Evolutionary conservation across 2,888 invertebrate genomes (phyloP).

Genomic region (Zygogramma bicolorata): DNA sequence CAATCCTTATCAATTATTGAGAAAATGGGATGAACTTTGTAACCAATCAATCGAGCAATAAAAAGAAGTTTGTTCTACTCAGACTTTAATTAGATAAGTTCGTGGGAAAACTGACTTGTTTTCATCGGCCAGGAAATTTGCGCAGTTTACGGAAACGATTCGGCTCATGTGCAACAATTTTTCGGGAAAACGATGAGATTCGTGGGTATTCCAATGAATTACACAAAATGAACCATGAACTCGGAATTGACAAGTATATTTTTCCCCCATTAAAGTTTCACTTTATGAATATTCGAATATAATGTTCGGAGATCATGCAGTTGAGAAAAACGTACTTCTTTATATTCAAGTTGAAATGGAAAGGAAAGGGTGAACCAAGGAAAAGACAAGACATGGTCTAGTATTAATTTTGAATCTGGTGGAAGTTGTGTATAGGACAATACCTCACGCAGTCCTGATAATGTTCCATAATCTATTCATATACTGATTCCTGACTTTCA

Average conservation of each 20-base stretch:
- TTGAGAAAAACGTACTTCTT: too few relatives aligned
- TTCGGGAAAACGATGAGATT: neutral
- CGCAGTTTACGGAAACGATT: conserved; percentile 44
- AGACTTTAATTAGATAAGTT: conserved; percentile 49
- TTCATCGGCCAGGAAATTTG: conserved; percentile 43
- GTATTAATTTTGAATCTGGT: too few relatives aligned
- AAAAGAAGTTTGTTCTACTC: conserved; percentile 31
- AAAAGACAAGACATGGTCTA: too few relatives aligned
- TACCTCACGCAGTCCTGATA: too few relatives aligned
- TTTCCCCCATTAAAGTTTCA: too few relatives aligned
- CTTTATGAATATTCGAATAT: too few relatives aligned
- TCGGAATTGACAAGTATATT: neutral
- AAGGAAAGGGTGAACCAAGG: too few relatives aligned
- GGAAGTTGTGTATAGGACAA: too few relatives aligned
- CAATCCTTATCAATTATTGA: conserved; percentile 5
- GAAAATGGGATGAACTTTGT: conserved; percentile 2
- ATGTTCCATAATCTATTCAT: too few relatives aligned
- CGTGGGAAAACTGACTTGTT: conserved; percentile 45
- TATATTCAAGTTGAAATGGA: too few relatives aligned
- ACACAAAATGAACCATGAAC: neutral
- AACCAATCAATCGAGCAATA: conserved; percentile 22
- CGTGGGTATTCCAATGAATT: neutral
- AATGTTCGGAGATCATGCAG: too few relatives aligned
- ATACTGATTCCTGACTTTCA: too few relatives aligned
- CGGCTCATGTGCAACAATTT: conserved; percentile 17